These are phyloP conservation scores for Rhopalosiphum nymphaeae DNA, from an alignment of 2,888 invertebrate species.

Conservation along the genomic window DNA sequence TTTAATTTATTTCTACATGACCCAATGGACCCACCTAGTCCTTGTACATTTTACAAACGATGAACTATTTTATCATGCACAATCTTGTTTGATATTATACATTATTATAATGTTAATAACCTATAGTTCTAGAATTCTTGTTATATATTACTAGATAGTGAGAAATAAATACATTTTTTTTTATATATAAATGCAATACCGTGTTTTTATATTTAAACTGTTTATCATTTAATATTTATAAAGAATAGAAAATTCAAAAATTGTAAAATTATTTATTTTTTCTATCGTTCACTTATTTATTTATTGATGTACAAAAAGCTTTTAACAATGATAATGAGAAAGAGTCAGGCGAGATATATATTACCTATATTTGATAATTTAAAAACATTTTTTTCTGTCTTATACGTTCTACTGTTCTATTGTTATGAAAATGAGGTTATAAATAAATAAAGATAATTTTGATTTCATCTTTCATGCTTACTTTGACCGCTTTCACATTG, in stretches of 20 bases:
- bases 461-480: background rate
- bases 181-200: background rate
- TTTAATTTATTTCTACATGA: constrained; percentile 19
- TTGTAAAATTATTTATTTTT: background rate
- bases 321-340: background rate
- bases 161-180: background rate
- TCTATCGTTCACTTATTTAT: background rate
- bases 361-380: background rate
- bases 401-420: background rate
- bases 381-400: background rate
- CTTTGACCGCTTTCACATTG: constrained; percentile 67
- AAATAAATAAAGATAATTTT: background rate
- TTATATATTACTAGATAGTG: background rate
- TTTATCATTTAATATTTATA: background rate
- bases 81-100: background rate
- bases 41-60: background rate
- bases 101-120: too few relatives aligned
- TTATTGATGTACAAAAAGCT: background rate
- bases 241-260: background rate
- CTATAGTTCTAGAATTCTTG: too few relatives aligned
- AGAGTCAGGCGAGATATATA: background rate
- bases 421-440: background rate
- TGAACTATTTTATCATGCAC: background rate
- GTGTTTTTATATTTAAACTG: background rate
- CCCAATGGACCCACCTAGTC: background rate